Evolutionary conservation across 2,797 vertebrate genomes (phyloP).

Genomic region (Alcedo quadribrachys): DNA sequence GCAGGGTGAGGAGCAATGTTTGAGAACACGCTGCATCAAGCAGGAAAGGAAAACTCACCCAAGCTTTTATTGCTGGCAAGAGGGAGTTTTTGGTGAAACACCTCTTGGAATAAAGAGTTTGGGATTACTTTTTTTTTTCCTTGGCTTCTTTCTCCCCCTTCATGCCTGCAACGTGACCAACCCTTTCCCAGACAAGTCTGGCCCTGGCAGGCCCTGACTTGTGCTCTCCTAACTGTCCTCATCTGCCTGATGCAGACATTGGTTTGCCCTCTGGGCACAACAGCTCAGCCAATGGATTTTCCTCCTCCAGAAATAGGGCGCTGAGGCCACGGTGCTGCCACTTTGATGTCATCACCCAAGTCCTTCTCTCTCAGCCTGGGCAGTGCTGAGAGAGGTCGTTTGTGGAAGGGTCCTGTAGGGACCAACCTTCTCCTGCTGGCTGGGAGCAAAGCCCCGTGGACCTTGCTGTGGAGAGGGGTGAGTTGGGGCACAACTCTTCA

Average conservation of each 20-base stretch:
- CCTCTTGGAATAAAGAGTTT: conserved; percentile 8
- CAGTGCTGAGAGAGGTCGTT: background rate
- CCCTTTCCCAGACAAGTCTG: conserved; percentile 16
- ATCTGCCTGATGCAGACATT: background rate
- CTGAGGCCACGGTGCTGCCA: background rate
- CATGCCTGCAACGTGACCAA: background rate
- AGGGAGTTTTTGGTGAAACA: background rate
- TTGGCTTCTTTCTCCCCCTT: background rate
- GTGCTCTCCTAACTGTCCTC: background rate
- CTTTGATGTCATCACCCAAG: background rate
- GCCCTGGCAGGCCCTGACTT: conserved; percentile 14
- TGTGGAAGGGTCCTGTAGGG: background rate
- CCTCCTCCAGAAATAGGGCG: background rate
- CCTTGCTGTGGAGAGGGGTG: too few species aligned
- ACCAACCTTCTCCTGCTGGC: background rate
- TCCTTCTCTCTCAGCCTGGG: background rate
- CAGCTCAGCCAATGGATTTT: conserved; percentile 21
- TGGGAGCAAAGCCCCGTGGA: fast-evolving
- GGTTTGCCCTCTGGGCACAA: conserved; percentile 50
- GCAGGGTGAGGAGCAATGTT: background rate
- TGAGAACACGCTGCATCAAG: background rate
- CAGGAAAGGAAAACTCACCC: background rate
- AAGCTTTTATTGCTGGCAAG: conserved; percentile 5
- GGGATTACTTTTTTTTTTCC: background rate
- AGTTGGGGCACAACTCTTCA: background rate